Conservation (phyloP, 2,888 invertebrate species). For the Luperina testacea region DNA sequence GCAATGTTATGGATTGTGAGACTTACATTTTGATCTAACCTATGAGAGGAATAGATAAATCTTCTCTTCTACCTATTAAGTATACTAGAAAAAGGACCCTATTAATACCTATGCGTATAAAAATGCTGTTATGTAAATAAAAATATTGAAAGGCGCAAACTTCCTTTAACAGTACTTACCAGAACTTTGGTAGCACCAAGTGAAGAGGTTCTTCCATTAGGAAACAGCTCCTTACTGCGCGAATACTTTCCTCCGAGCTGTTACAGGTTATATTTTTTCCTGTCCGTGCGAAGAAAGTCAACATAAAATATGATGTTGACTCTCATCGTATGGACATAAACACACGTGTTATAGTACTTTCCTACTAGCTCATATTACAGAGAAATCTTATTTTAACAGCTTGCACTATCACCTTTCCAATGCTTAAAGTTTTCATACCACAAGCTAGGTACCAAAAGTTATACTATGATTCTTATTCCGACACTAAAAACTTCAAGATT, state of each 20-base stretch:
- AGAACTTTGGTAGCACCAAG: constrained; percentile 13
- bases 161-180: constrained; percentile 7
- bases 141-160: constrained; percentile 18
- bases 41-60: neutral
- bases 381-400: constrained; percentile 26
- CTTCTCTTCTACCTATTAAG: neutral
- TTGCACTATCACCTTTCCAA: neutral
- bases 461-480: constrained; percentile 17
- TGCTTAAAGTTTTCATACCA: constrained; percentile 31
- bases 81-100: neutral
- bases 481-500: constrained; percentile 34
- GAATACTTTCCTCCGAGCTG: constrained; percentile 28
- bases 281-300: constrained; percentile 28
- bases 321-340: constrained; percentile 23
- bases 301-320: constrained; percentile 34
- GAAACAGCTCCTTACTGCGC: constrained; percentile 19
- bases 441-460: constrained; percentile 37
- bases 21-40: neutral
- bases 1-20: constrained; percentile 11
- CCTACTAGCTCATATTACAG: constrained; percentile 7
- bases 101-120: neutral
- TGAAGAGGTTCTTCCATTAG: constrained; percentile 49
- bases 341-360: constrained; percentile 7
- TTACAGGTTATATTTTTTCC: constrained; percentile 38
- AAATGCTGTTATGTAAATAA: neutral